Percentiles rank a stretch among this genome's conserved stretches.
phyloP scores from a whole-genome alignment of 2,797 vertebrate genomes.

The Melanotaenia pygmaea region DNA sequence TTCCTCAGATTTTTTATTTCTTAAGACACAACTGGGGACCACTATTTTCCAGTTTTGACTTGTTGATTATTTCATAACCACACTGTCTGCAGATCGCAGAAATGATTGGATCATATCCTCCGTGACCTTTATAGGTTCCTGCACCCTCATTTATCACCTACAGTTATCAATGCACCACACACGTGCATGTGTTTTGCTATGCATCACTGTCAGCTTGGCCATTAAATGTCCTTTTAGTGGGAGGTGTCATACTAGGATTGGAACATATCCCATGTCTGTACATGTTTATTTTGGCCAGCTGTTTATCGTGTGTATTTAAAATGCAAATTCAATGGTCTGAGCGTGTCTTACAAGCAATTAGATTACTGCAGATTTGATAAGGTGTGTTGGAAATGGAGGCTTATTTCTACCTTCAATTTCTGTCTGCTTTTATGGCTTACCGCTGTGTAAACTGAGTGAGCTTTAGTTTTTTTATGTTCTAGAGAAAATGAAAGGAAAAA shows the following conservation, averaged over 20 bases:
- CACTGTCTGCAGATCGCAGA: conserved; percentile 43
- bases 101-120: conserved; percentile 66
- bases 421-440: conserved; percentile 22
- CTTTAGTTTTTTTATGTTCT: conserved; percentile 26
- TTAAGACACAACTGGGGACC: conserved; percentile 16
- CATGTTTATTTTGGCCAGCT: conserved; percentile 42
- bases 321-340: conserved; percentile 38
- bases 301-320: conserved; percentile 43
- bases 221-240: conserved; percentile 45
- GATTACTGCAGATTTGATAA: conserved; percentile 38
- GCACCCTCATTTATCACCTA: conserved; percentile 61
- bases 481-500: conserved; percentile 19
- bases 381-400: conserved; percentile 25
- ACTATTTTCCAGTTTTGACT: conserved; percentile 47
- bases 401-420: conserved; percentile 23
- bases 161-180: conserved; percentile 46
- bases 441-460: conserved; percentile 33
- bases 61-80: conserved; percentile 60
- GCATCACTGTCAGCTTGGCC: conserved; percentile 47
- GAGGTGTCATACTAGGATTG: conserved; percentile 49
- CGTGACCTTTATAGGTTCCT: conserved; percentile 62
- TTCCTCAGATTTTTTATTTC: conserved; percentile 12
- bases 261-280: conserved; percentile 12
- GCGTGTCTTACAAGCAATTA: conserved; percentile 37
- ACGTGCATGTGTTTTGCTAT: conserved; percentile 48